These are phyloP conservation scores for Coturnix japonica DNA, from an alignment of 2,113 vertebrate genomes.

Conservation along the genomic window DNA sequence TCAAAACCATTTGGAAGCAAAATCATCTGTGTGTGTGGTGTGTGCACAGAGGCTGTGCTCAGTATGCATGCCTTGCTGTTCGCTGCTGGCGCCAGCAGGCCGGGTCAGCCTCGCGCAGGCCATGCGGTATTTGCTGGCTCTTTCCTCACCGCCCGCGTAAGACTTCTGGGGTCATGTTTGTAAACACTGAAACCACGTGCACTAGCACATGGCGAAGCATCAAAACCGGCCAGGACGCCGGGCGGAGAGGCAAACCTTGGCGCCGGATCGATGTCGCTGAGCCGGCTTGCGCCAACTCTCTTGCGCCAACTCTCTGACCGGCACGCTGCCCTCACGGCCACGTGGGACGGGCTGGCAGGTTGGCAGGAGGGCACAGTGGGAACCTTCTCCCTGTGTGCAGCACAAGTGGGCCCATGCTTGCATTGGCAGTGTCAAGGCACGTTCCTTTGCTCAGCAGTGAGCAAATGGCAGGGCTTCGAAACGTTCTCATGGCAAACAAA, in stretches of 20 bases:
- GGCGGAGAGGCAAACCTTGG: constrained; percentile 76
- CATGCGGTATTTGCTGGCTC: constrained; percentile 55
- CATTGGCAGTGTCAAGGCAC: not conserved
- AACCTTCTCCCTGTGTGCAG: accelerated
- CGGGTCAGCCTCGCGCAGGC: constrained; percentile 19
- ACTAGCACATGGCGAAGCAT: constrained; percentile 71
- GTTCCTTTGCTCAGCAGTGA: not conserved
- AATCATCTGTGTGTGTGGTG: not conserved
- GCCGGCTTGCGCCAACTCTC: not conserved
- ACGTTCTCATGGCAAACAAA: not conserved
- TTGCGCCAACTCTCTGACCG: not conserved
- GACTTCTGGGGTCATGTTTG: constrained; percentile 85
- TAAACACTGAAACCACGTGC: constrained; percentile 86
- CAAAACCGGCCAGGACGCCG: constrained; percentile 57
- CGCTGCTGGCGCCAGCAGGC: not conserved
- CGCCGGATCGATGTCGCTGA: constrained; percentile 27
- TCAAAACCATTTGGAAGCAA: constrained; percentile 46
- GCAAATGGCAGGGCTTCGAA: not conserved
- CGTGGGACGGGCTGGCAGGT: accelerated
- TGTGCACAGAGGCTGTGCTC: not conserved
- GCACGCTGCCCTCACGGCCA: not conserved
- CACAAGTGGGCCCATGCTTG: accelerated
- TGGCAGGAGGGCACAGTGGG: not conserved
- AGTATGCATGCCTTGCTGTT: not conserved
- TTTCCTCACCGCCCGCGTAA: constrained; percentile 72